Evolutionary conservation across 1,140 invertebrate species (phyloP).

Genomic region (Diplogasteroides magnus): DNA sequence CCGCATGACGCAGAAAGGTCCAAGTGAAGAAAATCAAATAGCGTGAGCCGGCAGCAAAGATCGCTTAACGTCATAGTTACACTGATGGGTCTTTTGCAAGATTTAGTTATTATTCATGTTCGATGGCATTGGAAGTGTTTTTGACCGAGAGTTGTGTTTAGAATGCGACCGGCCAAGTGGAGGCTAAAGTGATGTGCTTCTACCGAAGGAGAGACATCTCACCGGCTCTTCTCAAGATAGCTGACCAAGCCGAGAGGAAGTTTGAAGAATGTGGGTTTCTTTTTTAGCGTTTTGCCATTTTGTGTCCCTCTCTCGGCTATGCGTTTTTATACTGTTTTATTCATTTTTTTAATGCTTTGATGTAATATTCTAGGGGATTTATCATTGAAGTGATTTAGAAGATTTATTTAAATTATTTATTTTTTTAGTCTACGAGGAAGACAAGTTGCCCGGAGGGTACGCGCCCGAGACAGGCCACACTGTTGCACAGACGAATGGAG

Average conservation of each 20-base stretch:
- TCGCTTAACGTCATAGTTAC: conserved; percentile 30
- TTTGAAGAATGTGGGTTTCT: conserved; percentile 18
- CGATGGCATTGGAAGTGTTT: background rate
- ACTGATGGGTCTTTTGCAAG: conserved; percentile 20
- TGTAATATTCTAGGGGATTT: too few species aligned
- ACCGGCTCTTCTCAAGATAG: conserved; percentile 81
- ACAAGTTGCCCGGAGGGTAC: background rate
- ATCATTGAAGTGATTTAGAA: too few species aligned
- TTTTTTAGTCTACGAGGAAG: background rate
- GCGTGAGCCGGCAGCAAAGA: conserved; percentile 26
- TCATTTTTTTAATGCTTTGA: too few species aligned
- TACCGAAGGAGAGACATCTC: conserved; percentile 91
- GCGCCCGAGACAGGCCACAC: background rate
- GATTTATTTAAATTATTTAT: too few species aligned
- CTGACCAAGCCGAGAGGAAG: conserved; percentile 63
- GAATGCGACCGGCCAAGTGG: conserved; percentile 55
- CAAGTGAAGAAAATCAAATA: conserved; percentile 20
- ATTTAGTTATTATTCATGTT: background rate
- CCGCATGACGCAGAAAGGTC: conserved; percentile 2
- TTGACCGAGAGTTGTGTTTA: too few species aligned
- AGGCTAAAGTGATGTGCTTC: conserved; percentile 98
- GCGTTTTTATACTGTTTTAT: too few species aligned
- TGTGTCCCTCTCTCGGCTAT: too few species aligned
- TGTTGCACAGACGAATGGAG: too few species aligned
- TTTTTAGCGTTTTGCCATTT: too few species aligned